Evolutionary conservation across 2,888 invertebrate species (phyloP).

Genomic region (Physocephala rufipes): DNA sequence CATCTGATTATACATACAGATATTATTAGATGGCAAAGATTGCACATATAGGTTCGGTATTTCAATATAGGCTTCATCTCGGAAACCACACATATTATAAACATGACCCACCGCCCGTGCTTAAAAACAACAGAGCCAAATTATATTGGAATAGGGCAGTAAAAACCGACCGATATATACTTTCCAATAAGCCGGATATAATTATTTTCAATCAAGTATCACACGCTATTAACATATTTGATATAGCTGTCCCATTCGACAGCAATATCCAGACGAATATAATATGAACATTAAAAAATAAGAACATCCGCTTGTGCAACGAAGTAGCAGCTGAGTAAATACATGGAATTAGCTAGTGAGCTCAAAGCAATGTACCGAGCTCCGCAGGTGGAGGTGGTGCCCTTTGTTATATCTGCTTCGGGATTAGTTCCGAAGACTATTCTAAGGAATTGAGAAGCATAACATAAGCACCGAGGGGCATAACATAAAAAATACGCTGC

Average conservation of each 20-base stretch:
- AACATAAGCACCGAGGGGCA: no score
- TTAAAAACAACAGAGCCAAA: not conserved
- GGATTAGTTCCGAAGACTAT: slow-evolving; percentile 20
- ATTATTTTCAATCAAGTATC: not conserved
- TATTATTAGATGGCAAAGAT: no score
- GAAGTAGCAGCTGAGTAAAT: slow-evolving; percentile 17
- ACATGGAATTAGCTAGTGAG: slow-evolving; percentile 18
- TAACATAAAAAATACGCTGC: slow-evolving; percentile 1
- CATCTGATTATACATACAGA: no score
- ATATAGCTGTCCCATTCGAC: no score
- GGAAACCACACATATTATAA: not conserved
- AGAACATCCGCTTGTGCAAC: no score
- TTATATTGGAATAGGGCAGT: not conserved
- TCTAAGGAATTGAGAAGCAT: not conserved
- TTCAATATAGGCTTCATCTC: not conserved
- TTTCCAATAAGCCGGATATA: not conserved
- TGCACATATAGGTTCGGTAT: no score
- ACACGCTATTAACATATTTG: not conserved
- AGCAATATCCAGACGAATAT: no score
- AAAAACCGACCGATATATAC: not conserved
- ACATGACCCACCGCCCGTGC: not conserved
- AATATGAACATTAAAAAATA: no score
- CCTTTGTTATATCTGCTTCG: slow-evolving; percentile 24
- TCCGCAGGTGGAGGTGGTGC: not conserved
- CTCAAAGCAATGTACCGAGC: slow-evolving; percentile 19